phyloP scores from a whole-genome alignment of 2,888 invertebrate genomes.

The Adelphocoris suturalis region DNA sequence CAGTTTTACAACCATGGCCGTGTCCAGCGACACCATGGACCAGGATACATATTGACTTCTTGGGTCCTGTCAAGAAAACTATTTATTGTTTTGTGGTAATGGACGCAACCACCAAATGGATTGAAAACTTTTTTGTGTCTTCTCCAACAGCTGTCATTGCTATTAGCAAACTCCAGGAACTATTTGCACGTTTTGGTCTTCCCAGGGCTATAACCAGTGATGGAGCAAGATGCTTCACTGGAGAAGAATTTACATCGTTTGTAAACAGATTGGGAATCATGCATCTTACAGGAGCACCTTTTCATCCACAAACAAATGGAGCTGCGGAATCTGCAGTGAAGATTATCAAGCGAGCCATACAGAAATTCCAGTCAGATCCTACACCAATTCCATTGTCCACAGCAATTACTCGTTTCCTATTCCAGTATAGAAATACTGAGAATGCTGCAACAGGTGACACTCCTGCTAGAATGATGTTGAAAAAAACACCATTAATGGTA shows the following conservation, averaged over 20 bases:
- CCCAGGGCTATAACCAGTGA: background rate
- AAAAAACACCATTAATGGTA: background rate
- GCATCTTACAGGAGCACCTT: background rate
- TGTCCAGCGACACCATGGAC: conserved; percentile 11
- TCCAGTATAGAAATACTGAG: background rate
- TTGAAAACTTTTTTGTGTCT: conserved; percentile 64
- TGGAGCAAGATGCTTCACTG: background rate
- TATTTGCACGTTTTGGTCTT: background rate
- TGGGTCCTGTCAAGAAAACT: conserved; percentile 36
- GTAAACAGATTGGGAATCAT: background rate
- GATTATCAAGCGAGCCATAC: background rate
- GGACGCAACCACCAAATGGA: conserved; percentile 66
- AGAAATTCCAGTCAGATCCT: too few species aligned
- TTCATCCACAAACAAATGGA: background rate
- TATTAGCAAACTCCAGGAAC: background rate
- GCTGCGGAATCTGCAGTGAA: background rate
- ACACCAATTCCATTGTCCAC: background rate
- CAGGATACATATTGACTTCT: conserved; percentile 35
- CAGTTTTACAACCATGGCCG: background rate
- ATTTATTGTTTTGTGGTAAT: conserved; percentile 50
- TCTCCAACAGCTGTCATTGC: background rate
- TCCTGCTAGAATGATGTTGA: background rate
- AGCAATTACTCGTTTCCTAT: background rate
- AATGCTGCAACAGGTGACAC: background rate
- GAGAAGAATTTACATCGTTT: background rate